Evolutionary conservation across 2,888 invertebrate genomes (phyloP).

Genomic region (Rhagonycha fulva): DNA sequence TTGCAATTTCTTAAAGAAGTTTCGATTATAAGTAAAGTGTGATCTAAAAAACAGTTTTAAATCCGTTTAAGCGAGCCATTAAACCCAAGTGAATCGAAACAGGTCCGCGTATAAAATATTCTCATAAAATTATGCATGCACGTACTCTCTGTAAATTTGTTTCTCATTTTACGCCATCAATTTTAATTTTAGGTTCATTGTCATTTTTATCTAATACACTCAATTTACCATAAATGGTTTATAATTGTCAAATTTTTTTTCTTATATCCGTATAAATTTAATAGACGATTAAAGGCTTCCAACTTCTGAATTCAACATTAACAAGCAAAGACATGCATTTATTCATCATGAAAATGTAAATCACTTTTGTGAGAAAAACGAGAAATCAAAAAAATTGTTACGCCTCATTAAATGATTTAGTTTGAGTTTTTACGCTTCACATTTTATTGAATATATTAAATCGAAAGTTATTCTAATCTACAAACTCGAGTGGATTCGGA

Average conservation of each 20-base stretch:
- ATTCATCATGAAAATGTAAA: constrained; percentile 40
- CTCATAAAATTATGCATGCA: constrained; percentile 35
- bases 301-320: constrained; percentile 36
- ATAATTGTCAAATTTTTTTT: constrained; percentile 9
- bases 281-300: background rate
- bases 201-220: background rate
- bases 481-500: background rate
- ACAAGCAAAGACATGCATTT: constrained; percentile 36
- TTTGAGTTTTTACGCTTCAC: constrained; percentile 2
- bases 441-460: background rate
- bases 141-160: constrained; percentile 22
- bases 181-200: background rate
- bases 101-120: constrained; percentile 26
- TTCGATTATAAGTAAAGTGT: constrained; percentile 21
- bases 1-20: constrained; percentile 14
- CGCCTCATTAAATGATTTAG: constrained; percentile 39
- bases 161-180: constrained; percentile 5
- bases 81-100: constrained; percentile 31
- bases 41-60: constrained; percentile 28
- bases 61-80: constrained; percentile 32
- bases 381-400: constrained; percentile 26
- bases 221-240: background rate
- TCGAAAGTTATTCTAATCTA: background rate
- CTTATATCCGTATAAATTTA: background rate
- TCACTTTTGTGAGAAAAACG: constrained; percentile 36